Evolutionary conservation across 2,888 invertebrate species (phyloP), one percentile per base, ranked within the genome.

Genomic region (Epinotia bilunana): DNA sequence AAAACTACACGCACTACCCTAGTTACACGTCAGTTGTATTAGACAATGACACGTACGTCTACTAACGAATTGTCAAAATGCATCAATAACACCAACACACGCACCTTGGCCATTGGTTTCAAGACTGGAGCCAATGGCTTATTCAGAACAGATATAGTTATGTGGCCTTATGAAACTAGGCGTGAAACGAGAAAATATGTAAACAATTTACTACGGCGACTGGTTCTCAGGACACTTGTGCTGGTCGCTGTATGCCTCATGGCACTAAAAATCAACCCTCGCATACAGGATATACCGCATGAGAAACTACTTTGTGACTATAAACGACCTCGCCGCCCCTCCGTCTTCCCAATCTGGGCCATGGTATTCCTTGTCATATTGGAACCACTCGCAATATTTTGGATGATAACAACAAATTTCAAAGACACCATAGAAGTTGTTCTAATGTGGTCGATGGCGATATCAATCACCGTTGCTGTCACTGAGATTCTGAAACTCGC

Each of bases 261-360:
- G 80, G 96, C 97, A 86, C 88, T 94, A 49, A 79, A 72, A 69
- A 91, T 95, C 62, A 91, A 95, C 68, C 96, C 97, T 0, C 96
- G 97, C 83, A 92, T 94, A 69, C 94, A 97, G 77, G 94, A 95
- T 85, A 96, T 98, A 77, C 96, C 96, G n/a, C 95, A 95, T 46
- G 95, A 96, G 80, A 97, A 98, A 86, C 85, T 97, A 74, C 96
- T 97, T 95, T 80, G 77, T 6, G 88, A 96, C 23, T 98, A 97
- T 84, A 96, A 95, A 84, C 96, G 96, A 87, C 97, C 97, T 6
- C 92, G 95, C 43, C 95, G 95, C 6, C 92, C 94, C 2, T 96
- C 97, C 63, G 96, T 95, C 82, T 95, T 97, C 28, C 94, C 97
- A 13, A 94, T 95, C n/a, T 91, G 91, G 77, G 86, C 94, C 57